Conservation (phyloP, 2,888 invertebrate species). For the Morinoia aosen region DNA sequence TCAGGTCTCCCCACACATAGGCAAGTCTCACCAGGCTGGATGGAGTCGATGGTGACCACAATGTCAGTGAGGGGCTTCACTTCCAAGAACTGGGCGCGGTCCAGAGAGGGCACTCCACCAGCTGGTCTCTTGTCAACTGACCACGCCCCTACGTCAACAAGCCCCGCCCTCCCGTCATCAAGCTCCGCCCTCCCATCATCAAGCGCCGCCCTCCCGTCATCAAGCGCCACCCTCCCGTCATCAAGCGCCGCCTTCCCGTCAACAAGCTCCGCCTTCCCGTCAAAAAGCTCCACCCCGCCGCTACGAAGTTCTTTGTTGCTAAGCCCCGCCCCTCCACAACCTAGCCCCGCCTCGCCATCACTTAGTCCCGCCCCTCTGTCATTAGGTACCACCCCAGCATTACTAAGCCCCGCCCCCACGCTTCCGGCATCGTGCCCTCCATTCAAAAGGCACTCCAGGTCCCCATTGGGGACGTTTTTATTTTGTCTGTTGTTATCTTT, state of each 20-base stretch:
- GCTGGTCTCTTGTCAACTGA: background rate
- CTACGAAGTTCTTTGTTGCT: too few species aligned
- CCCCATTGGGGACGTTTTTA: background rate
- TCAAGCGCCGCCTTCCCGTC: background rate
- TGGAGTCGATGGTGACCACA: conserved; percentile 81
- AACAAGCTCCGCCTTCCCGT: background rate
- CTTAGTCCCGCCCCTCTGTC: background rate
- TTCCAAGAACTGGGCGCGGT: conserved; percentile 55
- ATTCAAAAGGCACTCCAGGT: background rate
- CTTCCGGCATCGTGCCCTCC: background rate
- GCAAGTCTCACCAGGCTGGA: conserved; percentile 78
- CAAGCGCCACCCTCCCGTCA: background rate
- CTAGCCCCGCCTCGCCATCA: background rate
- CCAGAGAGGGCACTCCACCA: background rate
- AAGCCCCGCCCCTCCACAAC: too few species aligned
- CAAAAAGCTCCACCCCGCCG: too few species aligned
- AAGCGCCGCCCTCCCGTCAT: background rate
- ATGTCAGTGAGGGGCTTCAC: conserved; percentile 77
- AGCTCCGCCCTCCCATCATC: too few species aligned
- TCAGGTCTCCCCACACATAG: too few species aligned
- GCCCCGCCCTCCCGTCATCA: background rate
- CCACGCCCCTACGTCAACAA: background rate
- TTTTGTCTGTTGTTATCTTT: too few species aligned
- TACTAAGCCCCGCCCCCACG: background rate
- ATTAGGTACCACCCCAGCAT: background rate